These are phyloP conservation scores for Harpalus rufipes DNA, from an alignment of 2,888 invertebrate species.

Conservation along the genomic window DNA sequence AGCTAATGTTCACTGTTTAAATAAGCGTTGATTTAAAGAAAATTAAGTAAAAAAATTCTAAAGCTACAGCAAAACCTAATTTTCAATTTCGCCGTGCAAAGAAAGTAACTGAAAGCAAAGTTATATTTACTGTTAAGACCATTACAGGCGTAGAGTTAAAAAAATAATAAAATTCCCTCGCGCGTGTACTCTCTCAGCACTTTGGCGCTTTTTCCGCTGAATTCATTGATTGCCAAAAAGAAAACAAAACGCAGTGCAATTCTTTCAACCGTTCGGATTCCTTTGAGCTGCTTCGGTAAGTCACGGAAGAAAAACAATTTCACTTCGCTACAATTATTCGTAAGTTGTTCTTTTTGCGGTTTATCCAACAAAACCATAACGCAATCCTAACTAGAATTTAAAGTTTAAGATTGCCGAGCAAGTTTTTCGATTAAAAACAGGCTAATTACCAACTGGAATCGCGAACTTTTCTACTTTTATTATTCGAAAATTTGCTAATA, in stretches of 20 bases:
- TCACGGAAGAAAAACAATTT: conserved; percentile 48
- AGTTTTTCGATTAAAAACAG: conserved; percentile 12
- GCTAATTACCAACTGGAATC: conserved; percentile 37
- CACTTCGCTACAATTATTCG: conserved; percentile 40
- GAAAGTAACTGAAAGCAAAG: conserved; percentile 10
- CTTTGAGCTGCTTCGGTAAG: conserved; percentile 35
- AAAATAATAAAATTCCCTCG: conserved; percentile 46
- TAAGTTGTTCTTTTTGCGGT: conserved; percentile 12
- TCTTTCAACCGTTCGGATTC: conserved; percentile 51
- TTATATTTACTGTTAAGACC: conserved; percentile 53
- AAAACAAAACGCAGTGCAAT: conserved; percentile 39
- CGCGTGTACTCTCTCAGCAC: conserved; percentile 24
- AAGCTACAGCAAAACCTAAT: conserved; percentile 14
- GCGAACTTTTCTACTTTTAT: conserved; percentile 18
- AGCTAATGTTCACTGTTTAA: conserved; percentile 27
- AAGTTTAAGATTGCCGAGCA: conserved; percentile 48
- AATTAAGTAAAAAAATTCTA: conserved; percentile 5
- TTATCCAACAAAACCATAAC: conserved; percentile 40
- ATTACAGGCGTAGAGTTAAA: conserved; percentile 46
- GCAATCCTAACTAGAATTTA: conserved; percentile 45
- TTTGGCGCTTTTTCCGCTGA: conserved; percentile 56
- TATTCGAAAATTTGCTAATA: not conserved
- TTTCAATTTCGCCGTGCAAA: conserved; percentile 8
- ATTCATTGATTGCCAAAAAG: conserved; percentile 60
- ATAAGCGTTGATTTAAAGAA: conserved; percentile 46